Evolutionary conservation across 2,113 vertebrate genomes (phyloP), one percentile per base, ranked within the genome.

Genomic region (Terrapene triunguis): DNA sequence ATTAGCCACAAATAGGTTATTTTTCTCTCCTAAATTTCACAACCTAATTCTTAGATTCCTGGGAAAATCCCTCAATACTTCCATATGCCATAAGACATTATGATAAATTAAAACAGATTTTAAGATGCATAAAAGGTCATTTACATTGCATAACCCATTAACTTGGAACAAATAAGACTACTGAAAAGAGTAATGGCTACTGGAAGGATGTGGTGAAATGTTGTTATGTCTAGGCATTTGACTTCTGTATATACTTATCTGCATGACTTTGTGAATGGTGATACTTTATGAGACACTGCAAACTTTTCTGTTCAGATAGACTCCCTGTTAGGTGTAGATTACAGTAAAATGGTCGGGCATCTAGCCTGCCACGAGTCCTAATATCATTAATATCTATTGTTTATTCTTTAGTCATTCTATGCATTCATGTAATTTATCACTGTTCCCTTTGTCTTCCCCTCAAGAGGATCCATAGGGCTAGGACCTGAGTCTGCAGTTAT

Each of bases 121-220:
- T 35, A 88, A 47, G 44, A n/a, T 79, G 27, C 21, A 78, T 47
- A 53, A 48, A 9, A 59, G 8, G 9, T 57, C 47, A 24, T 24
- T 51, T 38, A 38, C 62, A 42, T 65, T 92, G 78, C 42, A 55
- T 54, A 54, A 72, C 51, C 79, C 54, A 65, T 72, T 50, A 65
- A 14, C 87, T 55, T 72, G 35, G n/a, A 47, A 79, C 91, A 88
- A 88, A 84, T 47, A 24, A 54, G 80, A 88, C 76, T 69, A 88
- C 83, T 84, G 62, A 88, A 47, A 42, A 79, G 80, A 88, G 85
- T 92, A 88, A 92, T 92, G 85, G 72, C 80, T 84, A 83, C 55
- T 79, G 85, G 47, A 53, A 88, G 69, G 80, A 88, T 79, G 90
- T 62, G 79, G 80, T 85, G 87, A 72, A 87, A 82, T 47, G 82